Conservation (phyloP, 2,888 invertebrate species). For the Lasioglossum zephyrum region DNA sequence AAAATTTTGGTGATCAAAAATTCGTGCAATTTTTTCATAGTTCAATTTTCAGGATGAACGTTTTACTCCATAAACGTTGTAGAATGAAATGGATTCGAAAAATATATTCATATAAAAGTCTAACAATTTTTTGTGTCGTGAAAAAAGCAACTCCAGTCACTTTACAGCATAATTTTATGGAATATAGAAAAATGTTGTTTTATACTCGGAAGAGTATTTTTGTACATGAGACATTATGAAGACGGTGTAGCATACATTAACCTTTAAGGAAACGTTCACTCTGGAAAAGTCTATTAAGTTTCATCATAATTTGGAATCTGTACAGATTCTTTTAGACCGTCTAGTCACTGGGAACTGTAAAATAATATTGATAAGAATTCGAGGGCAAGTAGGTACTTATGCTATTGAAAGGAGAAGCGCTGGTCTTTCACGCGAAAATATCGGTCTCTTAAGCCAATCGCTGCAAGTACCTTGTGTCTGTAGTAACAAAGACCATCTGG, state of each 20-base stretch:
- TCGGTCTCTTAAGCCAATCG: neutral
- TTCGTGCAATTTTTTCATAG: neutral
- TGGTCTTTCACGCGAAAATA: neutral
- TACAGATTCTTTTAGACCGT: neutral
- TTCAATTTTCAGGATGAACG: neutral
- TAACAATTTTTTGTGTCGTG: too few species aligned
- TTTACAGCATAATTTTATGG: too few species aligned
- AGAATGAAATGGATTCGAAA: neutral
- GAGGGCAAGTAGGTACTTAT: neutral
- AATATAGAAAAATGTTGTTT: neutral
- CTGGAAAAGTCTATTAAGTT: neutral
- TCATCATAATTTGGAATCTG: neutral
- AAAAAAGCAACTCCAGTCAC: too few species aligned
- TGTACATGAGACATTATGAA: neutral
- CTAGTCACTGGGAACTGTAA: neutral
- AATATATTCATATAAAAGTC: neutral
- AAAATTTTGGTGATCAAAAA: neutral
- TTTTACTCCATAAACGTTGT: neutral
- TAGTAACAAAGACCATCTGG: slow-evolving; percentile 1
- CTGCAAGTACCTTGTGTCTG: neutral
- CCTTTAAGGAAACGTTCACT: neutral
- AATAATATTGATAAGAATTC: neutral
- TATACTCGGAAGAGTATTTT: neutral
- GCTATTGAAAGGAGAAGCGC: neutral
- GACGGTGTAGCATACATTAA: neutral